Percentiles rank a stretch among this genome's conserved stretches.
Evolutionary conservation across 2,888 invertebrate species (phyloP).

Genomic region (Cheilosia vernalis): DNA sequence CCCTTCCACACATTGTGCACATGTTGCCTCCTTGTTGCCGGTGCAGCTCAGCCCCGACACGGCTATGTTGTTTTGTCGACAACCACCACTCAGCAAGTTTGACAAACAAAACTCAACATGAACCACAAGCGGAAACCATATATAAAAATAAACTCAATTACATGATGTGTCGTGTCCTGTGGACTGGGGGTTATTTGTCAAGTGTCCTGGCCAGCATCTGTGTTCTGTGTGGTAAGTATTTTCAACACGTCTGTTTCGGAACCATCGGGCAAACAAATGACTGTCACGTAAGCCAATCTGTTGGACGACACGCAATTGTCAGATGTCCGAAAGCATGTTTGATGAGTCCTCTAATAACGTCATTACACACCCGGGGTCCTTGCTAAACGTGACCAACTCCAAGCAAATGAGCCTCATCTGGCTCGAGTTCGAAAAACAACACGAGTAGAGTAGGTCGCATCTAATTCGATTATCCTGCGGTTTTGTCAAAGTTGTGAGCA

Average conservation of each 20-base stretch:
- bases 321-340: constrained; percentile 67
- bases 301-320: constrained; percentile 71
- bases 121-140: not conserved
- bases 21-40: not conserved
- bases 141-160: constrained; percentile 18
- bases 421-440: not conserved
- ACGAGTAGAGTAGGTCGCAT: constrained; percentile 6
- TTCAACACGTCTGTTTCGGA: constrained; percentile 34
- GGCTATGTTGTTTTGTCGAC: not conserved
- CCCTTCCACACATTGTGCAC: not conserved
- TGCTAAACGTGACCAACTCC: constrained; percentile 58
- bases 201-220: constrained; percentile 62
- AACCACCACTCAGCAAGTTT: constrained; percentile 43
- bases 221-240: constrained; percentile 1
- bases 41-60: not conserved
- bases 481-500: constrained; percentile 56
- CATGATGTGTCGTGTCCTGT: constrained; percentile 22
- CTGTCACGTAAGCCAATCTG: constrained; percentile 75
- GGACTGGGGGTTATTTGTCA: constrained; percentile 70
- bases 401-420: constrained; percentile 58
- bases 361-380: constrained; percentile 62
- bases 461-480: constrained; percentile 66
- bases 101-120: constrained; percentile 8
- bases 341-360: constrained; percentile 73
- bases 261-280: constrained; percentile 61